A percentile compares a stretch with the other conserved stretches of the same genome.
These are phyloP conservation scores for Telmatherina bonti DNA, from an alignment of 2,797 vertebrate species.

Conservation along the genomic window DNA sequence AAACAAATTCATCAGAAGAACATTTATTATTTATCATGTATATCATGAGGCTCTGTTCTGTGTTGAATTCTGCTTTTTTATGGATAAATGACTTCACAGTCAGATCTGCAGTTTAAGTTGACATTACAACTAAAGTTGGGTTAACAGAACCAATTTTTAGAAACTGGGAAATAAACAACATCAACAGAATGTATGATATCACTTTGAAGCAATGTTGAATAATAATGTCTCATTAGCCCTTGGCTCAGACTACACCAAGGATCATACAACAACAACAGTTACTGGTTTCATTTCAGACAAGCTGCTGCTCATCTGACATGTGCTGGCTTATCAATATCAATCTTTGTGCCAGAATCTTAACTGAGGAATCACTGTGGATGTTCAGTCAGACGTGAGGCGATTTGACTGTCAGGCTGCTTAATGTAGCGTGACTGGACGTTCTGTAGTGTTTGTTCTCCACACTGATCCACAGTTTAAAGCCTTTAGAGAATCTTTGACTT, in stretches of 20 bases:
- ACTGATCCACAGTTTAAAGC: slow-evolving; percentile 25
- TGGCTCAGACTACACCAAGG: slow-evolving; percentile 37
- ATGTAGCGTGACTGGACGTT: slow-evolving; percentile 72
- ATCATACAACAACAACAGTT: slow-evolving; percentile 33
- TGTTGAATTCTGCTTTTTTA: no score
- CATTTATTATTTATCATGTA: no score
- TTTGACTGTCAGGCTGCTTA: slow-evolving; percentile 67
- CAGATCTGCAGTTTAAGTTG: no score
- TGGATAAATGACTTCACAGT: no score
- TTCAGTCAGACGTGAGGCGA: slow-evolving; percentile 59
- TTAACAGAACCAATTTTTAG: slow-evolving; percentile 4
- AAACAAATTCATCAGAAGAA: no score
- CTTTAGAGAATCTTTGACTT: slow-evolving; percentile 16
- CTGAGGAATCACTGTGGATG: slow-evolving; percentile 47
- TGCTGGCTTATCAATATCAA: slow-evolving; percentile 67
- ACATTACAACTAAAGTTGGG: slow-evolving; percentile 23
- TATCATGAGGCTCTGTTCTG: no score
- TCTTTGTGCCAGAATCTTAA: slow-evolving; percentile 58
- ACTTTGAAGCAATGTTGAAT: slow-evolving; percentile 42
- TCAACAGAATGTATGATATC: slow-evolving; percentile 35
- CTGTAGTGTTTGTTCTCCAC: slow-evolving; percentile 47
- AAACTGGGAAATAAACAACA: slow-evolving; percentile 6
- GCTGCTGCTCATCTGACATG: slow-evolving; percentile 66
- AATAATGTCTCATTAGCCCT: slow-evolving; percentile 51
- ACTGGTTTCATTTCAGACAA: slow-evolving; percentile 45